Evolutionary conservation across 2,113 vertebrate species (phyloP).

Genomic region (Pteruthius melanotis): DNA sequence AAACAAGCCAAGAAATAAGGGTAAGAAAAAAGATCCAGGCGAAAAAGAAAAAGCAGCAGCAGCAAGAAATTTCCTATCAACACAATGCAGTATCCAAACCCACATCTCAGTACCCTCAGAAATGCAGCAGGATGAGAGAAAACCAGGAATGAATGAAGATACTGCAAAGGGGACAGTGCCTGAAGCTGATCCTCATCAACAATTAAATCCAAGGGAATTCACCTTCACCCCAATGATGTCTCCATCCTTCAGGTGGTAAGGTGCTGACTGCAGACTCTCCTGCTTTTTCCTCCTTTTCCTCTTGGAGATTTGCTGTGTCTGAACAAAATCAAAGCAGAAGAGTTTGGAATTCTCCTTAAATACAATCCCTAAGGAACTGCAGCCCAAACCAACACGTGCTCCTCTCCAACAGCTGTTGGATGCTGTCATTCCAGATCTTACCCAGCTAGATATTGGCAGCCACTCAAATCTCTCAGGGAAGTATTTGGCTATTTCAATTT

Average conservation of each 20-base stretch:
- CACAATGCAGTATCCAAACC: background rate
- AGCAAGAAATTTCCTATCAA: background rate
- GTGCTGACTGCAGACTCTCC: constrained; percentile 81
- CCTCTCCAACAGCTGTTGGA: background rate
- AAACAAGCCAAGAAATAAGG: background rate
- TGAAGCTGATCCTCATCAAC: background rate
- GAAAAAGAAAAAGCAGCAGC: background rate
- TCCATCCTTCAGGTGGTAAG: constrained; percentile 89
- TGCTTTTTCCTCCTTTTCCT: constrained; percentile 88
- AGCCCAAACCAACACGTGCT: background rate
- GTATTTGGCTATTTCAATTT: constrained; percentile 89
- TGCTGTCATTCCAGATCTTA: constrained; percentile 49
- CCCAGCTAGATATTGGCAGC: constrained; percentile 89
- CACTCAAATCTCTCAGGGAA: constrained; percentile 86
- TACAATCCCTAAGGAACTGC: background rate
- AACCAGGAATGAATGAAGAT: background rate
- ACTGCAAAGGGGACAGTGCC: background rate
- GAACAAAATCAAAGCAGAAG: background rate
- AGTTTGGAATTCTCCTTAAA: background rate
- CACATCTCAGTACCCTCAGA: background rate
- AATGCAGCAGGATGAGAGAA: background rate
- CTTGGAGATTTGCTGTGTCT: constrained; percentile 89
- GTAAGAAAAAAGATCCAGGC: background rate
- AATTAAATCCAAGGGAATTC: background rate
- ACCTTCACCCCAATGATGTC: constrained; percentile 90